Conservation (phyloP, 92 coral and sea anemone species). For the Isaurus tuberculatus region DNA sequence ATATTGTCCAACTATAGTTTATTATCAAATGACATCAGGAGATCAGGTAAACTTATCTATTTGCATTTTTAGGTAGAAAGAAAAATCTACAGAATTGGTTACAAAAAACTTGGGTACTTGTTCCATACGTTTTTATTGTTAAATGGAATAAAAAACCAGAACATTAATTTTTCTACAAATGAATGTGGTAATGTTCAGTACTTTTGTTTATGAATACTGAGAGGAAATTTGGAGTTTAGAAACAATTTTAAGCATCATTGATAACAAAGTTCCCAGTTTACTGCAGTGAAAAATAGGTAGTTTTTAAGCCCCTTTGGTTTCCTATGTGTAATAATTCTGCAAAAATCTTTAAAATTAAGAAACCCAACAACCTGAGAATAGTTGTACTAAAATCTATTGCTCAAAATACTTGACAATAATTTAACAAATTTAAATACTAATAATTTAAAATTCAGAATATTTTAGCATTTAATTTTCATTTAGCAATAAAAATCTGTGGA, state of each 20-base stretch:
- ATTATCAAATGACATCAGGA: too few species aligned
- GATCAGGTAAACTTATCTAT: too few species aligned
- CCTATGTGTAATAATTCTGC: not conserved
- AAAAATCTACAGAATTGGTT: too few species aligned
- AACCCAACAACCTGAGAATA: not conserved
- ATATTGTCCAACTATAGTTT: too few species aligned
- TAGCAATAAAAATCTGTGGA: not conserved
- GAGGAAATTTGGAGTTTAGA: not conserved
- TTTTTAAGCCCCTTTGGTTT: not conserved
- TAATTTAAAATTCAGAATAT: not conserved
- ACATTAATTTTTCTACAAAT: too few species aligned
- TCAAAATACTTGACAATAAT: not conserved
- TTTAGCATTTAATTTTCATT: not conserved
- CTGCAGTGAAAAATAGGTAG: not conserved
- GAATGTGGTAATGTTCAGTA: too few species aligned
- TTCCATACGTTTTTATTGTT: too few species aligned
- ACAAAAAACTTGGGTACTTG: too few species aligned
- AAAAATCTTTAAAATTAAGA: not conserved
- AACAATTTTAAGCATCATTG: not conserved
- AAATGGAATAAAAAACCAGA: too few species aligned
- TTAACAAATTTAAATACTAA: conserved; percentile 8
- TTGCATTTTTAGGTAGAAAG: too few species aligned
- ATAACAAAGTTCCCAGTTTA: not conserved
- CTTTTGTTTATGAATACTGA: too few species aligned
- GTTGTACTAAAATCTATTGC: not conserved